Base-by-base conservation (phyloP, 2,113 vertebrate genomes). In the Labrus mixtus region DNA sequence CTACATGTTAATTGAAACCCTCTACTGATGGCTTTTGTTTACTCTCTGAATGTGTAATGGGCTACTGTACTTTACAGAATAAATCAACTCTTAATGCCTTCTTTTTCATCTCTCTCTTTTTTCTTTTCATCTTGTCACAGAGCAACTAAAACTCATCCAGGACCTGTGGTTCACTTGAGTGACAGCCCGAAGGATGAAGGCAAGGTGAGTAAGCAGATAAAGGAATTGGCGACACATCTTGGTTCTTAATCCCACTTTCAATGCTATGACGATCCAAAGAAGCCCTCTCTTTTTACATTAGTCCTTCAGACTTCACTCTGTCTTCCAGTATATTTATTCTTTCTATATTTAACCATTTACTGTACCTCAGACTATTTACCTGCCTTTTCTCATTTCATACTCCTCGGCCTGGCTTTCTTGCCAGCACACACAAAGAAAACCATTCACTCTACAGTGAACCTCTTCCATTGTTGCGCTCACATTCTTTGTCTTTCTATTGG, bases 181-280 rank as follows among this genome's bases (percentile, higher is more conserved):
- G 98, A 99, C 92, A 98, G 97, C 80, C 98, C 98, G 68, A 97
- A 96, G 93, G 98, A 99, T 66, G 98, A 99, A 91, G 97, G 97
- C 60, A 99, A 99, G 95, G 98, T 99, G 91, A 96, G 97, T 94
- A 56, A 48, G 19, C n/a, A 33, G 39, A 80, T 70, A 15, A 81
- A 73, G 80, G 19, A 55, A 58, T 48, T 54, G 33, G 29, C 16
- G 54, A 46, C 43, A 50, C 39, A 39, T 51, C 23, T n/a, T 43
- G 39, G 39, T 48, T 63, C 59, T 78, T 51, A 60, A 22, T 64
- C 20, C 13, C 22, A 13, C 2, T 2, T 54, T 15, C 12, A 23
- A 51, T 29, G 20, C 12, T 20, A 73, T 17, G 41, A 45, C 41
- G 29, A 4, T 67, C 43, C 50, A 36, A 13, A 61, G 12, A 58